Percentiles rank a stretch among this genome's conserved stretches.
Evolutionary conservation across 2,113 vertebrate genomes (phyloP).

Genomic region (Caloenas nicobarica): DNA sequence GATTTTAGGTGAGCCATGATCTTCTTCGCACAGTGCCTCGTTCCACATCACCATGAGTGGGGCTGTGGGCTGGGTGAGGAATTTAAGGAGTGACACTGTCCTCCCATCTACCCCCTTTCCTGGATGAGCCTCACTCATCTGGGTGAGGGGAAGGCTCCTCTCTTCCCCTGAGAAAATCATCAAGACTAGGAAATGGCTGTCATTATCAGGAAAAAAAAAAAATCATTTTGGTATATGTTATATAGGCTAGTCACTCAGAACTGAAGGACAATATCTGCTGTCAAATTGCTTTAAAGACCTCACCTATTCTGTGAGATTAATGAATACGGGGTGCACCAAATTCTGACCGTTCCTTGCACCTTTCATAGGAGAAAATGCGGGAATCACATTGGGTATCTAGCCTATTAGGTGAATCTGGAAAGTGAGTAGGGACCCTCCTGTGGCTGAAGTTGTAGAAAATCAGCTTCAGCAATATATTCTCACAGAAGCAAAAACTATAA

Average conservation of each 20-base stretch:
- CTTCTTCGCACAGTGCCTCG: neutral
- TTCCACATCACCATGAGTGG: neutral
- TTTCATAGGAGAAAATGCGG: neutral
- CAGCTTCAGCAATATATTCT: neutral
- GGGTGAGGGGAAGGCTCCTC: neutral
- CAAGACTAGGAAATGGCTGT: neutral
- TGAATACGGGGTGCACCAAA: neutral
- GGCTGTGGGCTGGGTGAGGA: neutral
- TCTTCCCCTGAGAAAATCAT: neutral
- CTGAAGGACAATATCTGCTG: neutral
- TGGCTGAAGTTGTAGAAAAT: neutral
- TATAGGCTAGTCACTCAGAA: neutral
- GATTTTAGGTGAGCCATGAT: neutral
- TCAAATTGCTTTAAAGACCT: neutral
- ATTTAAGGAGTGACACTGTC: neutral
- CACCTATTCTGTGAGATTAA: neutral
- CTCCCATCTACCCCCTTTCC: neutral
- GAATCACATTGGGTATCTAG: neutral
- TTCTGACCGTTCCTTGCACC: neutral
- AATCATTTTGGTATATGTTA: neutral
- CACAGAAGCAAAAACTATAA: neutral
- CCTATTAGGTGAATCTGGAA: neutral
- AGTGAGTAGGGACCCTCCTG: neutral
- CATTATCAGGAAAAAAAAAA: neutral
- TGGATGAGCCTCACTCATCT: neutral